Evolutionary conservation across 2,797 vertebrate genomes (phyloP), one percentile per base, ranked within the genome.

Genomic region (Phataginus tricuspis): DNA sequence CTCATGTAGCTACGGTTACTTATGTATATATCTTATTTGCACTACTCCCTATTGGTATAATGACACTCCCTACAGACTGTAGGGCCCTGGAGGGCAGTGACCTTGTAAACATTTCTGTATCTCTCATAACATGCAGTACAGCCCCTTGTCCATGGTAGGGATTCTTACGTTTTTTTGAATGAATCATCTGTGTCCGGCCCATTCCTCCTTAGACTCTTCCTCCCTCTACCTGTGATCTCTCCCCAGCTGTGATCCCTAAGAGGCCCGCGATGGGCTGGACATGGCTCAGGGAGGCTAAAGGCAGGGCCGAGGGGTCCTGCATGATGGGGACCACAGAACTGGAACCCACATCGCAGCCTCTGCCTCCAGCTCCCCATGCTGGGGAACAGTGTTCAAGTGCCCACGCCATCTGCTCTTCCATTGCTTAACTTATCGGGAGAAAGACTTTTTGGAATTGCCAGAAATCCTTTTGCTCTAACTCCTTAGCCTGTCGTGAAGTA

Each of bases 381-480:
- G 14, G 21, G 18, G n/a, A 63, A 13, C 18, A 14, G 10, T 10
- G 23, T 13, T 8, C 12, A n/a, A 59, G 59, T 11, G 51, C 31
- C 55, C 31, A 14, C 19, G 27, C 1, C 27, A 16, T 85, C 34
- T 53, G 27, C 7, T 71, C 77, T 31, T 37, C 45, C 5, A 7
- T 21, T 57, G 10, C 64, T 86, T 31, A 77, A 3, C 15, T 51
- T 55, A 55, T 15, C 75, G 77, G 72, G n/a, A 88, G 34, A 86
- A 96, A 83, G 91, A 8, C 69, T 82, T 82, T 27, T 61, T 74
- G 84, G 37, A 80, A 31, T 78, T 31, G 2, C 68, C 53, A 93
- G 64, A 63, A 84, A 74, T 84, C 64, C 83, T 79, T 91, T 90
- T 57, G 49, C 91, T 97, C 64, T 45, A 68, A 57, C 87, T 94